phyloP scores from a whole-genome alignment of 2,113 vertebrate genomes.

The Triplophysa dalaica region DNA sequence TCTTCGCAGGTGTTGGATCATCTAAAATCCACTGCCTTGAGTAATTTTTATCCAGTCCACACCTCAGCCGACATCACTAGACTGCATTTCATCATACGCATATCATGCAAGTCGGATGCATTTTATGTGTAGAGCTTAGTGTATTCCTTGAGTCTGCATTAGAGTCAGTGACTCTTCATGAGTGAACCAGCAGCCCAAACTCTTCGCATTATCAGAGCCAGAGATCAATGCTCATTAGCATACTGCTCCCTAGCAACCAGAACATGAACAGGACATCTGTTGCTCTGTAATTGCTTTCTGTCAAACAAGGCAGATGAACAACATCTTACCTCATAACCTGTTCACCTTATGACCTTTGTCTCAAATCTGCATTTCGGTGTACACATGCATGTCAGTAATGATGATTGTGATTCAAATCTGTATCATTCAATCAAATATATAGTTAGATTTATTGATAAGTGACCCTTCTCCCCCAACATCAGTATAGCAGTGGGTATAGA shows the following conservation, averaged over 20 bases:
- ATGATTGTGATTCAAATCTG: no score
- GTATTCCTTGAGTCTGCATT: slow-evolving; percentile 8
- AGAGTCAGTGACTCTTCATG: neutral
- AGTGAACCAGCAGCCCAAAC: slow-evolving; percentile 14
- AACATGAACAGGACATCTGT: slow-evolving; percentile 35
- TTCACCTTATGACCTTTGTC: slow-evolving; percentile 16
- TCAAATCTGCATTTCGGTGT: neutral
- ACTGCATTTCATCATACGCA: neutral
- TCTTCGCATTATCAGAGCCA: slow-evolving; percentile 58
- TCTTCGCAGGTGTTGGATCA: no score
- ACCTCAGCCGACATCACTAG: neutral
- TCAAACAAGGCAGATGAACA: slow-evolving; percentile 22
- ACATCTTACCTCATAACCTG: slow-evolving; percentile 13
- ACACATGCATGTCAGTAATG: neutral
- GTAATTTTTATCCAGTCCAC: neutral
- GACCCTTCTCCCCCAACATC: no score
- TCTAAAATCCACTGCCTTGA: no score
- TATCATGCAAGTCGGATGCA: neutral
- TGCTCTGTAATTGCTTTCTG: slow-evolving; percentile 29
- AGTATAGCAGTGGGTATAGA: no score
- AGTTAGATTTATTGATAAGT: no score
- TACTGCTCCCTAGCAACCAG: slow-evolving; percentile 72
- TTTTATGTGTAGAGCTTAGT: neutral
- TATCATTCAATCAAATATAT: no score
- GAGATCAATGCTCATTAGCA: slow-evolving; percentile 69